These are phyloP conservation scores for Bellardia pandia DNA, from an alignment of 2,888 invertebrate genomes.

Conservation along the genomic window DNA sequence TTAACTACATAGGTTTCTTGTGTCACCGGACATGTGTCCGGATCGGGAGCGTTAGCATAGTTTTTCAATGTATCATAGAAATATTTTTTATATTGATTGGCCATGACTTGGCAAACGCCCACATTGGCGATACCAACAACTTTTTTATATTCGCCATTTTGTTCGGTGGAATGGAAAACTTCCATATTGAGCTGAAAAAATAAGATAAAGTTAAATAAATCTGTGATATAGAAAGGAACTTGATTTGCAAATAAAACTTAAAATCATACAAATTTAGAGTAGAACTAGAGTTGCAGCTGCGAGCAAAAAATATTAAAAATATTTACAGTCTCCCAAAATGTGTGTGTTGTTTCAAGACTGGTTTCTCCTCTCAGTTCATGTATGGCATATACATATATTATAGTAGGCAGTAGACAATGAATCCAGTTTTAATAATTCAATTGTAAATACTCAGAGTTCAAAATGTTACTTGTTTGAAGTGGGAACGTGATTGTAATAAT, in stretches of 20 bases:
- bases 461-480: too few relatives aligned
- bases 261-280: not conserved
- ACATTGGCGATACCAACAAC: conserved; percentile 66
- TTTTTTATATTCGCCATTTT: conserved; percentile 70
- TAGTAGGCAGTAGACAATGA: too few relatives aligned
- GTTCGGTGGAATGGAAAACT: conserved; percentile 56
- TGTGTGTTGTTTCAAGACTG: too few relatives aligned
- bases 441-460: too few relatives aligned
- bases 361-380: too few relatives aligned
- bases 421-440: too few relatives aligned
- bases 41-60: conserved; percentile 79
- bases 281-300: too few relatives aligned
- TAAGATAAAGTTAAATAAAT: too few relatives aligned
- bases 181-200: conserved; percentile 74
- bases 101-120: conserved; percentile 76
- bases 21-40: conserved; percentile 77
- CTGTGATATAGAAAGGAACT: not conserved
- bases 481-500: too few relatives aligned
- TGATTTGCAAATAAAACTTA: not conserved
- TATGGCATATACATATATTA: too few relatives aligned
- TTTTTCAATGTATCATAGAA: conserved; percentile 79
- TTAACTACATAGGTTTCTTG: conserved; percentile 75
- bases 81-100: conserved; percentile 76
- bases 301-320: too few relatives aligned
- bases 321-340: too few relatives aligned